phyloP scores from a whole-genome alignment of 2,888 invertebrate genomes.

The Willowsia nigromaculata region DNA sequence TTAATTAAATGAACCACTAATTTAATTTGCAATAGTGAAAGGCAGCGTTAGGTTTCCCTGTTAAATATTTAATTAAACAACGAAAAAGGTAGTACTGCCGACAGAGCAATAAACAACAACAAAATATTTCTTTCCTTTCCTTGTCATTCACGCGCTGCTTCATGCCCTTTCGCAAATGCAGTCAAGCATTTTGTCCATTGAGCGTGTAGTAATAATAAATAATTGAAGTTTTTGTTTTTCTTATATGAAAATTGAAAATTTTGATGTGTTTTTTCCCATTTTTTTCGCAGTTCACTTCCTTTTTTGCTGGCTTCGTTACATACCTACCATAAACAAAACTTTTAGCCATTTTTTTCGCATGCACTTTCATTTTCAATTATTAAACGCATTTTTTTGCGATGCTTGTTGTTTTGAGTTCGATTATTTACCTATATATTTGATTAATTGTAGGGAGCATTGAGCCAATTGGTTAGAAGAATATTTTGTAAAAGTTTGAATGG shows the following conservation, averaged over 20 bases:
- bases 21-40: too few species aligned
- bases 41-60: too few species aligned
- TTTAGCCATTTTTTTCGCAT: too few species aligned
- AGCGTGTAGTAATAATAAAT: not conserved
- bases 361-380: slow-evolving; percentile 8
- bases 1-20: too few species aligned
- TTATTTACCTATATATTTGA: not conserved
- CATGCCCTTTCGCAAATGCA: too few species aligned
- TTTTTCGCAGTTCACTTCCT: not conserved
- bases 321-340: not conserved
- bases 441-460: not conserved
- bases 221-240: not conserved
- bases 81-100: too few species aligned
- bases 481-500: too few species aligned
- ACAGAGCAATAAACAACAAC: too few species aligned
- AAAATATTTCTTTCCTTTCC: not conserved
- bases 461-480: too few species aligned
- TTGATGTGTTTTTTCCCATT: not conserved
- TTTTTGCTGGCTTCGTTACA: not conserved
- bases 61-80: too few species aligned
- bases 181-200: not conserved
- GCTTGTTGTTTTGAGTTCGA: not conserved
- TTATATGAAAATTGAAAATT: too few species aligned
- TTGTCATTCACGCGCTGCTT: not conserved
- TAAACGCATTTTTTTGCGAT: not conserved